Evolutionary conservation across 2,888 invertebrate genomes (phyloP), one percentile per base, ranked within the genome.

Genomic region (Nezara viridula): DNA sequence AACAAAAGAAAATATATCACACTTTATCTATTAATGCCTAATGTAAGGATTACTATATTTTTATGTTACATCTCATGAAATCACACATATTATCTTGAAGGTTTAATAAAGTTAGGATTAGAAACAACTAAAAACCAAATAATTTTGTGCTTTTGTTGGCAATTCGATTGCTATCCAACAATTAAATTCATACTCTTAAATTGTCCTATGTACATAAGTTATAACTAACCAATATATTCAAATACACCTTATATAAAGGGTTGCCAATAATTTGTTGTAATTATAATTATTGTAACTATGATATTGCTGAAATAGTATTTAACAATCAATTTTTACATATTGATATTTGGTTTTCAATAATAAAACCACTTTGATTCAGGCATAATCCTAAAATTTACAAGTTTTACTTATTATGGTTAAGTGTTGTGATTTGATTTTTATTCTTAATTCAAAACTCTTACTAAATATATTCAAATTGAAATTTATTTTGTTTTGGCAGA

Each of bases 41-140:
- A 37, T 73, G 66, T 73, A 73, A 73, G 66, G 66, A 73, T 37
- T 32, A 37, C 32, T 73, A 73, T 73, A 73, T 73, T 73, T 37
- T 37, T 37, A 37, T 37, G 32, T 32, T 73, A 73, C 19, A 73
- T 73, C 21, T 37, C 21, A 37, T 73, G 7, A 73, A 73, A 73
- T 73, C 37, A 37, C 32, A 37, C 37, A 37, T 14, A 60, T 60
- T 16, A 6, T 37, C 37, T 73, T 37, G 32, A 73, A 73, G 16
- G 21, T 37, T 73, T 37, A 73, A 6, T 37, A 37, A 73, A 37
- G 16, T 73, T 16, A 16, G 60, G 27, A 73, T 73, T 7, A 37
- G 37, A 73, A 73, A 37, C 27, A 12, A 55, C 21, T n/a, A 4
- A 24, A 55, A n/a, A 14, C 4, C 5, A n/a, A 60, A n/a, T 37